Base-by-base conservation (phyloP, 2,888 invertebrate species). In the Rugalucina vietnamica region DNA sequence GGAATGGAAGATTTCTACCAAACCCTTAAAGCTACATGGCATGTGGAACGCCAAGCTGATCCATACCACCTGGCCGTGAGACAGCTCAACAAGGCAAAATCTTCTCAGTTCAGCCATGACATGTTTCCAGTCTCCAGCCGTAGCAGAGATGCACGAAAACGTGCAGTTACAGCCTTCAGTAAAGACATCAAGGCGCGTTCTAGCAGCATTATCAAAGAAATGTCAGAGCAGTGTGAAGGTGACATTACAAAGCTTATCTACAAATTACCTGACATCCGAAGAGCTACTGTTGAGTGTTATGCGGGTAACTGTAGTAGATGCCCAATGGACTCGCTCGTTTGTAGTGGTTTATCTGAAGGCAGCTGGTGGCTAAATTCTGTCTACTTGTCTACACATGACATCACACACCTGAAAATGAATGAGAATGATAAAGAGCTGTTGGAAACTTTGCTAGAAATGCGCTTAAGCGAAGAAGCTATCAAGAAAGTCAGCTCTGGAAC, bases 281-380 rank as follows among this genome's bases (percentile, higher is more conserved):
- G 34, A 24, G 75, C 75, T 37, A 75, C 75, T 36, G 37, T 57
- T n/a, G 12, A 36, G n/a, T 75, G 75, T 18, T 75, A 75, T 18
- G 32, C 75, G 10, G 60, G 75, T 21, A 76, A 76, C 14, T 76
- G 76, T 65, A 76, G 76, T n/a, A 39, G 37, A 43, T 76, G 76
- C 39, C 76, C n/a, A 65, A 29, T 27, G 29, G 65, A 76, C 65
- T 76, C 76, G 1, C 39, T 76, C 39, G 39, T 76, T 1, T 60
- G 60, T 43, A 43, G 37, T 39, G 39, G 76, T 18, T 18, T 76
- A 27, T 76, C 65, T 21, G 75, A 60, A 37, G 57, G 75, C 5
- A 27, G 75, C 34, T 54, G 54, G 54, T 54, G 54, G 54, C 21
- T 54, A 4, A 54, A 21, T 18, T 54, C 54, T 8, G 54, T n/a